These are phyloP conservation scores for Condylura cristata DNA, from an alignment of 2,113 vertebrate genomes.

Conservation along the genomic window DNA sequence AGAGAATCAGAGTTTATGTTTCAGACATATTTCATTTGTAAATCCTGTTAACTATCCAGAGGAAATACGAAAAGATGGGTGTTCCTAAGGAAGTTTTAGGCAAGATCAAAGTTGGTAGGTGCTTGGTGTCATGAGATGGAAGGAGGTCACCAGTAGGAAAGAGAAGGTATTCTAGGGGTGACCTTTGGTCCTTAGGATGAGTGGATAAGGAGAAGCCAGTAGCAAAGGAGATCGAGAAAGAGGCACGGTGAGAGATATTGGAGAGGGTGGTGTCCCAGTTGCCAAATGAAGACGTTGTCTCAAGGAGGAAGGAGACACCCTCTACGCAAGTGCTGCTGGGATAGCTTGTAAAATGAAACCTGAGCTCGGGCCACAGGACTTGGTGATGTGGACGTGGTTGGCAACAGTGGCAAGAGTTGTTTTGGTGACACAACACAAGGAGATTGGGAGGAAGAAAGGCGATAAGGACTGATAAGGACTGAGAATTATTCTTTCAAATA, in stretches of 20 bases:
- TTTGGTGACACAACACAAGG: neutral
- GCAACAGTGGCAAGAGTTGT: neutral
- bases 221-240: neutral
- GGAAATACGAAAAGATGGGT: neutral
- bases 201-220: neutral
- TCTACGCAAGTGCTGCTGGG: neutral
- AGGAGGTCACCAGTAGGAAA: neutral
- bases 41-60: neutral
- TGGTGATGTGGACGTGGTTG: neutral
- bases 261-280: neutral
- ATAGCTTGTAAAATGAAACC: neutral
- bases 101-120: neutral
- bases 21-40: neutral
- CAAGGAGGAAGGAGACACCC: neutral
- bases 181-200: neutral
- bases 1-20: conserved; percentile 8
- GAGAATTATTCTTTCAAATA: neutral
- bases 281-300: neutral
- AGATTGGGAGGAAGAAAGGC: neutral
- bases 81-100: neutral
- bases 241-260: neutral
- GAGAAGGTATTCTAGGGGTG: neutral
- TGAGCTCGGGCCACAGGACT: neutral
- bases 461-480: too few relatives aligned
- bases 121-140: neutral